Evolutionary conservation across 1,140 invertebrate genomes (phyloP).

Genomic region (Camponotus vicinus): DNA sequence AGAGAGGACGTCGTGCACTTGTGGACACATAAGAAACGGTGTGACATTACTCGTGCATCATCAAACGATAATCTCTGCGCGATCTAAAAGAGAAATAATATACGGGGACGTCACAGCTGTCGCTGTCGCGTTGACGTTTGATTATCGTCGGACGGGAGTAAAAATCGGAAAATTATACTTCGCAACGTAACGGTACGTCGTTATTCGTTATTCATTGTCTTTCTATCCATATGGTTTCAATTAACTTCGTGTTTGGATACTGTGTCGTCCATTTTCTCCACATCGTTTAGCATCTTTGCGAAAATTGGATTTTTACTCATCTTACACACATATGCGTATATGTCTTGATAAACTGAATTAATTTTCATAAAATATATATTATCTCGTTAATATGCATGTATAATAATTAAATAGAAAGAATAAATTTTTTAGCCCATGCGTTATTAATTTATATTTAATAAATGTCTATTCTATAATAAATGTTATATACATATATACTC

Average conservation of each 20-base stretch:
- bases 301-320: background rate
- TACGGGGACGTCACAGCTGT: slow-evolving; percentile 47
- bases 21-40: slow-evolving; percentile 41
- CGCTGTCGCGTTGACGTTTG: slow-evolving; percentile 36
- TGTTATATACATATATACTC: background rate
- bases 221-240: slow-evolving; percentile 43
- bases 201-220: slow-evolving; percentile 51
- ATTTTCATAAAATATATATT: background rate
- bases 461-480: background rate
- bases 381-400: background rate
- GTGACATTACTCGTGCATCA: slow-evolving; percentile 54
- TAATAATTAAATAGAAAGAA: background rate
- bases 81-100: slow-evolving; percentile 54
- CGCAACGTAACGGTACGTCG: slow-evolving; percentile 43
- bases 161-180: slow-evolving; percentile 58
- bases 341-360: background rate
- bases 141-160: slow-evolving; percentile 27
- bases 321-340: background rate
- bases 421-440: background rate
- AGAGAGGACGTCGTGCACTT: slow-evolving; percentile 25
- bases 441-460: background rate
- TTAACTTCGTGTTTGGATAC: slow-evolving; percentile 19
- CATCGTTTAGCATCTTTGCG: slow-evolving; percentile 10
- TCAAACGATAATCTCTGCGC: slow-evolving; percentile 55
- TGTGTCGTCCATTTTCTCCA: background rate